These are phyloP conservation scores for Poecilia gillii DNA, from an alignment of 2,797 vertebrate species.

Conservation along the genomic window DNA sequence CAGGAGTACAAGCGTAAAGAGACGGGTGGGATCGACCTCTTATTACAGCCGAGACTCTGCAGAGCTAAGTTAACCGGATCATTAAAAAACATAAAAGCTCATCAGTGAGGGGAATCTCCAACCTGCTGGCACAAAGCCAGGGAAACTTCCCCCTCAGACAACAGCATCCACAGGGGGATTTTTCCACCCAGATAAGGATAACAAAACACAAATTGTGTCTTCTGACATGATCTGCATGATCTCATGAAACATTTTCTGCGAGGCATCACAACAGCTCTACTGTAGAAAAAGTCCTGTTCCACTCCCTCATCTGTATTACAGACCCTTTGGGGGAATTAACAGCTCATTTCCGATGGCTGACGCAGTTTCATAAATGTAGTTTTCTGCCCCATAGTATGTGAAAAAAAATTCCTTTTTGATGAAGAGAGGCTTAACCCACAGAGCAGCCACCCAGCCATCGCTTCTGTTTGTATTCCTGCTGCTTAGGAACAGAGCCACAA, in stretches of 20 bases:
- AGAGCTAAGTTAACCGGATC: neutral
- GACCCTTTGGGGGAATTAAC: conserved; percentile 42
- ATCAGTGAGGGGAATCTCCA: neutral
- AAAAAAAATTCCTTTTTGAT: conserved; percentile 59
- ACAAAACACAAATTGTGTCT: conserved; percentile 55
- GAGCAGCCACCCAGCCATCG: conserved; percentile 45
- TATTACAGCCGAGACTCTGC: neutral
- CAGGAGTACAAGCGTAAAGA: conserved; percentile 19
- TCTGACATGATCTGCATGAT: conserved; percentile 51
- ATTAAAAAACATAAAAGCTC: conserved; percentile 3
- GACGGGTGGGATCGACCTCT: conserved; percentile 11
- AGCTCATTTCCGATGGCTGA: conserved; percentile 47
- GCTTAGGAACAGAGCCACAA: conserved; percentile 68
- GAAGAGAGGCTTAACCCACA: conserved; percentile 47
- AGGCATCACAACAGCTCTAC: conserved; percentile 51
- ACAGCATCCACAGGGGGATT: conserved; percentile 16
- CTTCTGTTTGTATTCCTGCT: conserved; percentile 66
- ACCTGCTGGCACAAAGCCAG: conserved; percentile 19
- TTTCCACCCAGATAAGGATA: conserved; percentile 27
- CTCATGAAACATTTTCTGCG: conserved; percentile 48
- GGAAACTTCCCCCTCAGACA: conserved; percentile 18
- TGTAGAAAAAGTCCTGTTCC: conserved; percentile 50
- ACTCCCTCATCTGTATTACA: conserved; percentile 27
- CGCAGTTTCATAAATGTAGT: conserved; percentile 31
- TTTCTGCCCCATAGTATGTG: conserved; percentile 40